These are phyloP conservation scores for Diplosoma virens DNA, from an alignment of 23 tunicate species.

Conservation along the genomic window DNA sequence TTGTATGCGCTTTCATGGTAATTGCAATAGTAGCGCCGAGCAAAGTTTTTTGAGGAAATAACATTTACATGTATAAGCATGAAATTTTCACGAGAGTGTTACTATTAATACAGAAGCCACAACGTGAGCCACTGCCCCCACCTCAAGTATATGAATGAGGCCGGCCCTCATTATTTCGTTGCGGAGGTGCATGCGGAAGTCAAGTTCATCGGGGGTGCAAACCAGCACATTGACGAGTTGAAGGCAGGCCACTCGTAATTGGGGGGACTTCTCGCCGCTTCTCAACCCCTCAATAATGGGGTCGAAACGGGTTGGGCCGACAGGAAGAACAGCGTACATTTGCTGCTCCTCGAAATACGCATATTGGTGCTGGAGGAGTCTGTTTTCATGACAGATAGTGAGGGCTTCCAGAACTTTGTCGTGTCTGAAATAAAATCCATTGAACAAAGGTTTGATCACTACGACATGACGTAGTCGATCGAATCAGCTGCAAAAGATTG, in stretches of 20 bases:
- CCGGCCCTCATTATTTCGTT: slow-evolving; percentile 96
- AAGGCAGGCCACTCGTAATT: slow-evolving; percentile 79
- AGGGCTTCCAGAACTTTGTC: slow-evolving; percentile 86
- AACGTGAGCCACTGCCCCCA: too few species aligned
- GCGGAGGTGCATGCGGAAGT: slow-evolving; percentile 84
- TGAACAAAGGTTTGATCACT: too few species aligned
- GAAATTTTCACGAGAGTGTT: too few species aligned
- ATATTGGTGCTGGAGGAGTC: slow-evolving; percentile 44
- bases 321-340: slow-evolving; percentile 67
- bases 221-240: slow-evolving; percentile 90
- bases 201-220: slow-evolving; percentile 93
- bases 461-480: too few species aligned
- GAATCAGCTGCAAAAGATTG: too few species aligned
- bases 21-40: too few species aligned
- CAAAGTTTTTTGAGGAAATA: too few species aligned
- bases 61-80: too few species aligned
- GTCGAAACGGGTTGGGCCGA: slow-evolving; percentile 73
- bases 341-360: slow-evolving; percentile 40
- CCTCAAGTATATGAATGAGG: slow-evolving; percentile 69
- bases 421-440: slow-evolving; percentile 44
- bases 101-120: too few species aligned
- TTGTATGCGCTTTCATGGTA: too few species aligned
- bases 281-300: slow-evolving; percentile 79
- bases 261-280: slow-evolving; percentile 50
- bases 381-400: slow-evolving; percentile 82